Conservation (phyloP, 2,113 vertebrate species). For the Tauraco erythrolophus region DNA sequence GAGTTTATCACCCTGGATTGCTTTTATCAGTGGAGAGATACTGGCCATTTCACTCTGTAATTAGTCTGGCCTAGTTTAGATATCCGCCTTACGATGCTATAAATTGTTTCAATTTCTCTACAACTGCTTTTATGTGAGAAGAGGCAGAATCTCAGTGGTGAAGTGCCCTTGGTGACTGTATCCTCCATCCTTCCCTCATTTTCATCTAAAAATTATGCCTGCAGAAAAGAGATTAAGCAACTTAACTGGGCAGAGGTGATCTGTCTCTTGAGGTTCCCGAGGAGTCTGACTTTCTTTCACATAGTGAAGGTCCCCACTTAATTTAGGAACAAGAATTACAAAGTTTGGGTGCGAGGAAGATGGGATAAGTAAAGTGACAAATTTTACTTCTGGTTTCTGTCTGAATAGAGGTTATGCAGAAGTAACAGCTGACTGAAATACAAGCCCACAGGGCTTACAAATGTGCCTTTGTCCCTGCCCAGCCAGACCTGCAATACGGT, state of each 20-base stretch:
- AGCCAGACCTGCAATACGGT: accelerated
- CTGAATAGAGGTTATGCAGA: neutral
- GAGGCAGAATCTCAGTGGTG: neutral
- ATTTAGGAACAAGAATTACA: neutral
- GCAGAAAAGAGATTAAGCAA: neutral
- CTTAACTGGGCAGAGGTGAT: neutral
- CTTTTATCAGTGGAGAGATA: neutral
- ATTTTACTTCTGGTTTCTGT: neutral
- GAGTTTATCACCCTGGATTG: neutral
- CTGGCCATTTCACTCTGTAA: neutral
- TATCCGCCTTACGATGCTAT: neutral
- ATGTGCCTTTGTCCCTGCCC: neutral
- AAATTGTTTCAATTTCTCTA: neutral
- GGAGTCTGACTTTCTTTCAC: neutral
- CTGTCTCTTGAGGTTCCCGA: neutral
- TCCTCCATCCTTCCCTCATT: neutral
- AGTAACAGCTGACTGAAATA: neutral
- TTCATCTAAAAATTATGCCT: neutral
- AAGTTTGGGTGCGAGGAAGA: neutral
- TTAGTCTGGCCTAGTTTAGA: constrained; percentile 16
- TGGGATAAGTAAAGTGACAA: neutral
- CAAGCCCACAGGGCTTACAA: neutral
- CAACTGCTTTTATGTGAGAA: neutral
- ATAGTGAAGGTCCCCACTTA: neutral
- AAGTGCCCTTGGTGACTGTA: neutral